A percentile compares a stretch with the other conserved stretches of the same genome.
Evolutionary conservation across 2,113 vertebrate genomes (phyloP).

Genomic region (Anser brachyrhynchus): DNA sequence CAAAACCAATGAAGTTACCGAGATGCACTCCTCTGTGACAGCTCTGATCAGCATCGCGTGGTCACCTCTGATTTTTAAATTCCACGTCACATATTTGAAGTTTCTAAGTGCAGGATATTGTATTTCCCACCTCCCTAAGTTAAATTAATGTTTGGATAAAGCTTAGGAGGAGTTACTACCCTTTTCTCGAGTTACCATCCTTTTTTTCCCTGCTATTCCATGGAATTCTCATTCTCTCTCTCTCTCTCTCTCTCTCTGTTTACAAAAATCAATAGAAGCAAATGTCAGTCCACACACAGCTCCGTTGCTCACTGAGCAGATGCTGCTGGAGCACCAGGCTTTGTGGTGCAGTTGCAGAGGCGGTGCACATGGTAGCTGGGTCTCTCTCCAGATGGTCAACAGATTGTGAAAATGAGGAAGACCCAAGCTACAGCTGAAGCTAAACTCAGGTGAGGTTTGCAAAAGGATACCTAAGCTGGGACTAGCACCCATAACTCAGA

Average conservation of each 20-base stretch:
- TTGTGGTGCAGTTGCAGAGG: background rate
- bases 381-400: background rate
- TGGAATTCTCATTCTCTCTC: background rate
- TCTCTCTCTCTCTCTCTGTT: background rate
- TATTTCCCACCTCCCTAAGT: background rate
- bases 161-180: background rate
- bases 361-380: background rate
- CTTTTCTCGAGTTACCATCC: background rate
- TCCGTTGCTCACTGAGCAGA: background rate
- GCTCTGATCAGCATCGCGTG: background rate
- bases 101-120: background rate
- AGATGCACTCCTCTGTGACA: background rate
- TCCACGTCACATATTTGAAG: background rate
- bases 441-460: background rate
- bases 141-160: background rate
- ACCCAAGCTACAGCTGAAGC: background rate
- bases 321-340: background rate
- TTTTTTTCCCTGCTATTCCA: background rate
- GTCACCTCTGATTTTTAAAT: background rate
- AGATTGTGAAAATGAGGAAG: background rate
- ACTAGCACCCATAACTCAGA: background rate
- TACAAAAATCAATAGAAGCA: background rate
- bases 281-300: background rate
- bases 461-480: background rate
- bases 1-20: background rate